Conservation (phyloP, 2,888 invertebrate genomes). For the Andrena minutula region DNA sequence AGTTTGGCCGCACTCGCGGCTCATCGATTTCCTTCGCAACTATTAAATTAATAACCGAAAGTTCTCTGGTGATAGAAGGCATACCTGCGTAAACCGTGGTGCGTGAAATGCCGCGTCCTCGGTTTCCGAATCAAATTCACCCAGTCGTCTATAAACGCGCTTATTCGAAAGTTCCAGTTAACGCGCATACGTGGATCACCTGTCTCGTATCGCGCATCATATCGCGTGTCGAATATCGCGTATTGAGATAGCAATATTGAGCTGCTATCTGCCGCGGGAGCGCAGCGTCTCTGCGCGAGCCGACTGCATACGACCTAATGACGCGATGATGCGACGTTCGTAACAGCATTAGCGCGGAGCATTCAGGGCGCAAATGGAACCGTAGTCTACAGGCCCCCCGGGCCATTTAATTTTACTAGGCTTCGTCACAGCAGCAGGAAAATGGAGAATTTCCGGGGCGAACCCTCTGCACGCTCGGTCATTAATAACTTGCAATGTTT, state of each 20-base stretch:
- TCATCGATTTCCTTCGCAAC: background rate
- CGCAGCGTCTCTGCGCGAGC: slow-evolving; percentile 15
- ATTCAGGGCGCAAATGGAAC: slow-evolving; percentile 42
- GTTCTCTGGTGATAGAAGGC: background rate
- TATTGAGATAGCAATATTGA: slow-evolving; percentile 12
- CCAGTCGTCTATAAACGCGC: slow-evolving; percentile 14
- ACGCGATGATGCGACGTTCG: slow-evolving; percentile 45
- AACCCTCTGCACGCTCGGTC: background rate
- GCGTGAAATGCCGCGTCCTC: background rate
- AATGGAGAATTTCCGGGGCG: slow-evolving; percentile 39
- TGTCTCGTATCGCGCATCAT: slow-evolving; percentile 28
- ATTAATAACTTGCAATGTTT: slow-evolving; percentile 46
- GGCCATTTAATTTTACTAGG: slow-evolving; percentile 45
- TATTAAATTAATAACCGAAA: background rate
- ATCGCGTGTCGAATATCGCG: slow-evolving; percentile 4
- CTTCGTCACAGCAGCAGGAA: slow-evolving; percentile 7
- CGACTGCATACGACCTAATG: slow-evolving; percentile 37
- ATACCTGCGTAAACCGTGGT: background rate
- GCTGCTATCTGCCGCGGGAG: slow-evolving; percentile 1
- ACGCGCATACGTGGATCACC: slow-evolving; percentile 15
- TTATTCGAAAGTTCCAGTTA: slow-evolving; percentile 31
- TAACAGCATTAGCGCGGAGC: slow-evolving; percentile 34
- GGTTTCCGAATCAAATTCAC: slow-evolving; percentile 13
- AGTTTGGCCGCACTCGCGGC: background rate
- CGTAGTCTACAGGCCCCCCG: slow-evolving; percentile 30